phyloP scores from a whole-genome alignment of 2,888 invertebrate species.

The Campoplex nolae region DNA sequence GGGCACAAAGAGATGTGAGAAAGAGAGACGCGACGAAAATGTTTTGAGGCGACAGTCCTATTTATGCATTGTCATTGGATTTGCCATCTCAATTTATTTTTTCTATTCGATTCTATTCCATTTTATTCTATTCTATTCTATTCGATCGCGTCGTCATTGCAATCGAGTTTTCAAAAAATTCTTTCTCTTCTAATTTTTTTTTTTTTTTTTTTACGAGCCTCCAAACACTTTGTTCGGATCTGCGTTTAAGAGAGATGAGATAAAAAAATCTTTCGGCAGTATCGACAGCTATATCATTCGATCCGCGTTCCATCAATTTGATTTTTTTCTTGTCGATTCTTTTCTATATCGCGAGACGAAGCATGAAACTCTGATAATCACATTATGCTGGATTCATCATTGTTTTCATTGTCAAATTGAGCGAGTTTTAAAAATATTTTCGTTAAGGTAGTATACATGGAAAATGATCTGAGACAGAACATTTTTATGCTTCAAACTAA shows the following conservation, averaged over 20 bases:
- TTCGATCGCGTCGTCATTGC: neutral
- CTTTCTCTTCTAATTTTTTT: too few relatives aligned
- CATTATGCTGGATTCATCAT: neutral
- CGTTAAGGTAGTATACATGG: too few relatives aligned
- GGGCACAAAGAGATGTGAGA: neutral
- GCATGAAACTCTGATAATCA: neutral
- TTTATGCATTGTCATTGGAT: slow-evolving; percentile 6
- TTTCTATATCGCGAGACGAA: neutral
- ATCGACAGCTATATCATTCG: neutral
- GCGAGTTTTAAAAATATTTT: neutral
- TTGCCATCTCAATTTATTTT: too few relatives aligned
- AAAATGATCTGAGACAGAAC: too few relatives aligned
- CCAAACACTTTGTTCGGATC: too few relatives aligned
- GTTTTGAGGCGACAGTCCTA: slow-evolving; percentile 38
- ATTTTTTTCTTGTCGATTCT: neutral
- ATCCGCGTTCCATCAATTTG: neutral
- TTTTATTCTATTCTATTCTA: neutral
- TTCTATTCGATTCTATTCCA: too few relatives aligned
- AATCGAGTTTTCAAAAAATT: neutral
- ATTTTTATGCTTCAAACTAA: too few relatives aligned
- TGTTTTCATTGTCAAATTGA: neutral
- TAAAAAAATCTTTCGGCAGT: neutral
- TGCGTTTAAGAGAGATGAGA: neutral
- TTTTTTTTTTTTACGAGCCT: neutral
- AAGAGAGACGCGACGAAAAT: slow-evolving; percentile 5